phyloP scores from a whole-genome alignment of 2,113 vertebrate species.

The Aldabrachelys gigantea region DNA sequence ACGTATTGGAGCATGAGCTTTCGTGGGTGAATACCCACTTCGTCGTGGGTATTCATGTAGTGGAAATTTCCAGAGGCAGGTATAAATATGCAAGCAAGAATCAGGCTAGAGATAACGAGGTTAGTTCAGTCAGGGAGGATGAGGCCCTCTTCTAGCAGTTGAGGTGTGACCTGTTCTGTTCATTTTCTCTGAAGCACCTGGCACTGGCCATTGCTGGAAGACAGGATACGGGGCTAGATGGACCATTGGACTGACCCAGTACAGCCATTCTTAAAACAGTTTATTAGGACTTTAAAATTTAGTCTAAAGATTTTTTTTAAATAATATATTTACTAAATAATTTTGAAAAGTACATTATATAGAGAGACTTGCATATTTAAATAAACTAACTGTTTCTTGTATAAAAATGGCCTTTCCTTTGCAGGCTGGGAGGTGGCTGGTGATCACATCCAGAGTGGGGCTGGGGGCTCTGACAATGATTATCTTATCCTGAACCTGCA shows the following conservation, averaged over 20 bases:
- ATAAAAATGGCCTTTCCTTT: background rate
- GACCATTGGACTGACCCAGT: background rate
- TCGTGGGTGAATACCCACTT: no score
- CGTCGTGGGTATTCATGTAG: no score
- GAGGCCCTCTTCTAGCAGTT: no score
- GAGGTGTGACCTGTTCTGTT: background rate
- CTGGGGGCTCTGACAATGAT: slow-evolving; percentile 95
- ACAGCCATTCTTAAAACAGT: background rate
- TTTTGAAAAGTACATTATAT: background rate
- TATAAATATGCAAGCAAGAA: no score
- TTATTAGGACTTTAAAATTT: background rate
- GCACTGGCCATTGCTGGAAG: background rate
- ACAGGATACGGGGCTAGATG: background rate
- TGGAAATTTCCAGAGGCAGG: no score
- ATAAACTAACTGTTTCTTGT: background rate
- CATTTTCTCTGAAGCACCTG: background rate
- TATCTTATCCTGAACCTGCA: slow-evolving; percentile 96
- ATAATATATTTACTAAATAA: background rate
- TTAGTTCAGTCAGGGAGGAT: no score
- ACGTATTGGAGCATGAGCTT: no score
- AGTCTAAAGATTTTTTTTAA: background rate
- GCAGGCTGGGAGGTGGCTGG: slow-evolving; percentile 96
- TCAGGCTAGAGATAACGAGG: no score
- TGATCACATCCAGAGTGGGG: slow-evolving; percentile 91
- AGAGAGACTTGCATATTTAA: background rate